Base-by-base conservation (phyloP, 2,797 vertebrate genomes). In the Sus cebifrons region DNA sequence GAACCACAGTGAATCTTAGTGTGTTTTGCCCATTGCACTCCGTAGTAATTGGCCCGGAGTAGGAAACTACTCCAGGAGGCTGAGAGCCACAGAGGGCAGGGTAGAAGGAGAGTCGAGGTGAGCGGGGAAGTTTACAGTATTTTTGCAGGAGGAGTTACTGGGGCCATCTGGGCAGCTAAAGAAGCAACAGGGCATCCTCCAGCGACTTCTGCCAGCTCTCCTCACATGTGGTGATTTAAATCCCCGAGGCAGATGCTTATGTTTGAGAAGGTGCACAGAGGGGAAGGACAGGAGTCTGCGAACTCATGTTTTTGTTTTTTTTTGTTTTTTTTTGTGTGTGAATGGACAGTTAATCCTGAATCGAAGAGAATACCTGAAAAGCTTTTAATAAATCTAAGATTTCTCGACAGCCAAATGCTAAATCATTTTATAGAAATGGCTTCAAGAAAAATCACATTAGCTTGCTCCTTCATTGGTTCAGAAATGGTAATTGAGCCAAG, bases 321-420 rank as follows among this genome's bases (percentile, higher is more conserved):
- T 70, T 32, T n/a, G n/a, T n/a, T 79, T 91, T 95, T 83, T 60
- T 93, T 73, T 88, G 58, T 83, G 40, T n/a, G 36, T 36, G 36
- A 60, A 62, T 71, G 65, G 58, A 56, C 23, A 77, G 25, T 32
- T 84, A 93, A 92, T 94, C 21, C 7, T 32, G 29, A 92, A 70
- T 91, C 36, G 87, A 79, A 75, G 40, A 32, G 16, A 86, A 36
- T 56, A 75, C 74, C 65, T 85, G 84, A 70, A 85, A 88, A 89
- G 16, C 3, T 85, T 89, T 78, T 89, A 92, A 73, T 36, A 96
- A 91, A 91, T 79, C 13, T 79, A 12, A 83, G 16, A 25, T 68
- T 91, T 90, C 56, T 87, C 96, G 74, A 91, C 40, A 95, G 86
- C 3, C 29, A 97, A 86, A 64, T 60, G 56, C 56, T 54, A 95